These are phyloP conservation scores for Allolobophora icterica DNA, from an alignment of 2,888 invertebrate species.

Conservation along the genomic window DNA sequence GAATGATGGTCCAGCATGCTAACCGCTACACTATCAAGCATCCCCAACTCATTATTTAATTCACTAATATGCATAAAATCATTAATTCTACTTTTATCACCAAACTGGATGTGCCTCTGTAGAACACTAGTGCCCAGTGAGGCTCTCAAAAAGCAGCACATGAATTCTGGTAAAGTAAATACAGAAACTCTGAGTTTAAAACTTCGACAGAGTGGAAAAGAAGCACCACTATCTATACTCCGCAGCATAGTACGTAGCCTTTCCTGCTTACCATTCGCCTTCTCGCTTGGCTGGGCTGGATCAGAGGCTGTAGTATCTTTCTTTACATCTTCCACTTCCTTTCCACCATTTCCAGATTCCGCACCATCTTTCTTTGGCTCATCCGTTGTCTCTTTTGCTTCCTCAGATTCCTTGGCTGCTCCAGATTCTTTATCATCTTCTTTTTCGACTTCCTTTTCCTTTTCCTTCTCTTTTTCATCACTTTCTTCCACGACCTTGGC, in stretches of 20 bases:
- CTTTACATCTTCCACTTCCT: constrained; percentile 32
- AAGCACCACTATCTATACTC: too few species aligned
- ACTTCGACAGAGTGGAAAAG: too few species aligned
- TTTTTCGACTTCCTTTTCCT: constrained; percentile 2
- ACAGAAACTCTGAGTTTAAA: not conserved
- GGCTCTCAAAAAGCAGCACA: not conserved
- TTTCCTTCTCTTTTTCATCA: constrained; percentile 27
- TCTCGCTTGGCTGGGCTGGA: not conserved
- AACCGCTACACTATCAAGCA: too few species aligned
- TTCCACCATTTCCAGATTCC: constrained; percentile 22
- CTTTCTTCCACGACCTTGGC: not conserved
- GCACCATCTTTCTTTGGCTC: constrained; percentile 19
- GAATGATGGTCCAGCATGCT: too few species aligned
- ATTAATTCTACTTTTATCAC: not conserved
- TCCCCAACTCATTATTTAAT: not conserved
- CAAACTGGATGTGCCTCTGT: not conserved
- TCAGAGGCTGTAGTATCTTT: not conserved
- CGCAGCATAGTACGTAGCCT: too few species aligned
- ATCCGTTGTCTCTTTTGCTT: not conserved
- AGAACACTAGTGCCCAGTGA: too few species aligned
- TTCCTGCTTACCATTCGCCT: not conserved
- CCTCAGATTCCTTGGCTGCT: not conserved
- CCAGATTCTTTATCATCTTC: constrained; percentile 25
- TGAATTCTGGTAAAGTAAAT: not conserved
- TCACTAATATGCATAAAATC: not conserved